Percentiles rank a stretch among this genome's conserved stretches.
Evolutionary conservation across 2,113 vertebrate species (phyloP).

Genomic region (Uria lomvia): DNA sequence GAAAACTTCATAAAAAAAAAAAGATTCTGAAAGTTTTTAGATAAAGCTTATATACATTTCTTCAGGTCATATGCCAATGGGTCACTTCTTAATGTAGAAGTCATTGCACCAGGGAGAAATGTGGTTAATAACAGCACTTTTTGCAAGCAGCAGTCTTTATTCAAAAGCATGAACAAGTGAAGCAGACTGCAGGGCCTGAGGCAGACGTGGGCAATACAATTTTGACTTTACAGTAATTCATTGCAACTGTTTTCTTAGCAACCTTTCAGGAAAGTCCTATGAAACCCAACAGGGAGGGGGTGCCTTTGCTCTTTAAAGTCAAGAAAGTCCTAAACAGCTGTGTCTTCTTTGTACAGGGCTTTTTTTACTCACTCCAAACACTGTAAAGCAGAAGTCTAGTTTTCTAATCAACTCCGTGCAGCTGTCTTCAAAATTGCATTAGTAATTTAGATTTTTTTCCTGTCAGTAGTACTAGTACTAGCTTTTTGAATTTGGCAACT

Average conservation of each 20-base stretch:
- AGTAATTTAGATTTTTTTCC: not conserved
- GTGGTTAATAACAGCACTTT: not conserved
- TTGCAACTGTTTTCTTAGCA: not conserved
- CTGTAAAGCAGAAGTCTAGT: not conserved
- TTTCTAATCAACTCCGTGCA: not conserved
- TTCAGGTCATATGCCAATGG: not conserved
- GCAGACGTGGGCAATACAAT: not conserved
- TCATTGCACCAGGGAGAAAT: not conserved
- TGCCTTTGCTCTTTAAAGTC: not conserved
- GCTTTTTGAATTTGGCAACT: not conserved
- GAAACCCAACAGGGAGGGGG: not conserved
- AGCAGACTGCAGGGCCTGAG: not conserved
- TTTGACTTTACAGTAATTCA: not conserved
- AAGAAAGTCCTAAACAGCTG: not conserved
- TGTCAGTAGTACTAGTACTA: not conserved
- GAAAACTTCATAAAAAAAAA: slow-evolving; percentile 32
- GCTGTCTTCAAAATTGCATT: not conserved
- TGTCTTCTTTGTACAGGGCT: not conserved
- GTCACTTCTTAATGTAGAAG: not conserved
- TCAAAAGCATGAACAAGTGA: slow-evolving; percentile 12
- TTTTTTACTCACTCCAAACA: not conserved
- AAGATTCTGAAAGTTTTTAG: not conserved
- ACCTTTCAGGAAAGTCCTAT: not conserved
- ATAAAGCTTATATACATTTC: slow-evolving; percentile 31
- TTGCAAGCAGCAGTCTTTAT: not conserved